These are phyloP conservation scores for Ramazzottius varieornatus DNA, from an alignment of 2,888 invertebrate genomes.

Conservation along the genomic window DNA sequence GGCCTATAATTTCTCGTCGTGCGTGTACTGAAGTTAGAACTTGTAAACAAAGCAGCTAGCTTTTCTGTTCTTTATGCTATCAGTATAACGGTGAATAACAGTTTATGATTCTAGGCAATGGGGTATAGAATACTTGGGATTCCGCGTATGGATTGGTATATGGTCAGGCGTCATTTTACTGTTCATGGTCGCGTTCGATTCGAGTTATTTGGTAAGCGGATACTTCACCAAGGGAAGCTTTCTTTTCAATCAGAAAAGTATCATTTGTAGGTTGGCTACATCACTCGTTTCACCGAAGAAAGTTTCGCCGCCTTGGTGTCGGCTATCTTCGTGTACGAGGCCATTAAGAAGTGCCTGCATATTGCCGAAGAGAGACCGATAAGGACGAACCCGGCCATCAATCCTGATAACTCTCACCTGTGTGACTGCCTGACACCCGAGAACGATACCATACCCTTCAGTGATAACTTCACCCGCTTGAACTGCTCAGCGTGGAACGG, in stretches of 20 bases:
- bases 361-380: conserved; percentile 2
- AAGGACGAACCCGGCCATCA: neutral
- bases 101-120: conserved; percentile 7
- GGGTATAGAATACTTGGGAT: conserved; percentile 14
- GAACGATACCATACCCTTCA: neutral
- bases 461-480: conserved; percentile 5
- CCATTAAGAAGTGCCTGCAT: conserved; percentile 5
- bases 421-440: neutral
- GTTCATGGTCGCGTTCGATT: conserved; percentile 16
- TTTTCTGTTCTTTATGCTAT: too few relatives aligned
- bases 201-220: conserved; percentile 15
- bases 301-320: conserved; percentile 18
- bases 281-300: conserved; percentile 20
- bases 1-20: too few relatives aligned
- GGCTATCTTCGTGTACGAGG: conserved; percentile 17
- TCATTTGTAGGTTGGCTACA: conserved; percentile 18
- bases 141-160: conserved; percentile 19
- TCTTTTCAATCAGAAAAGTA: too few relatives aligned
- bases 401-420: neutral
- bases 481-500: conserved; percentile 8
- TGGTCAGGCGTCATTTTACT: conserved; percentile 17
- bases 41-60: too few relatives aligned
- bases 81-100: too few relatives aligned
- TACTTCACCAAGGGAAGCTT: too few relatives aligned
- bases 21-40: too few relatives aligned